These are phyloP conservation scores for Cathartes aura DNA, from an alignment of 2,113 vertebrate species.

Conservation along the genomic window DNA sequence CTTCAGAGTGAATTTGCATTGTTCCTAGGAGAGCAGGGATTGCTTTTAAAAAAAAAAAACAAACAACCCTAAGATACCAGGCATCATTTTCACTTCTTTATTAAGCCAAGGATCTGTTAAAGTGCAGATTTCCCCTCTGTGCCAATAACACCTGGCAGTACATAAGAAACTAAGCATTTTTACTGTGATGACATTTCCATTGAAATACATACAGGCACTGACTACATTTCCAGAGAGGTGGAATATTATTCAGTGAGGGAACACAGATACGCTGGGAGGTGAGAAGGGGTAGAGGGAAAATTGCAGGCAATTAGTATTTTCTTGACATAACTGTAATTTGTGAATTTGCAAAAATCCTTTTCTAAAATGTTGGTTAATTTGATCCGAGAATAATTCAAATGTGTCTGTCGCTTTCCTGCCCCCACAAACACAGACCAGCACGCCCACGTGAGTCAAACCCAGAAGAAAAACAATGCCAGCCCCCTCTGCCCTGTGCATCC, in stretches of 20 bases:
- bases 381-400: background rate
- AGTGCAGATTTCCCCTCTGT: background rate
- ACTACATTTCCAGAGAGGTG: background rate
- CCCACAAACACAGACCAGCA: background rate
- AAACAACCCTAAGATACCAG: background rate
- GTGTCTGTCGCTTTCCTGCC: background rate
- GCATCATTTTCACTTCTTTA: conserved; percentile 50
- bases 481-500: background rate
- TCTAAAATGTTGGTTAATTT: background rate
- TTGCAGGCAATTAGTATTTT: conserved; percentile 34
- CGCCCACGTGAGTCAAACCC: accelerated
- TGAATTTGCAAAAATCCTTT: background rate
- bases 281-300: conserved; percentile 18
- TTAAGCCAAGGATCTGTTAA: conserved; percentile 47
- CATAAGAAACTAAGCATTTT: background rate
- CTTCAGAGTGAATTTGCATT: conserved; percentile 6
- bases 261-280: background rate
- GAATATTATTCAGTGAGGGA: conserved; percentile 37
- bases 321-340: conserved; percentile 35
- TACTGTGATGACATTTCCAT: conserved; percentile 16
- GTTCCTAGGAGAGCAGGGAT: conserved; percentile 2
- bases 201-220: background rate
- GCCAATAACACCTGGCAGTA: conserved; percentile 29
- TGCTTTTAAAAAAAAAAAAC: background rate
- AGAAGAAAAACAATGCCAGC: background rate